Evolutionary conservation across 2,113 vertebrate species (phyloP).

Genomic region (Pteronura brasiliensis): DNA sequence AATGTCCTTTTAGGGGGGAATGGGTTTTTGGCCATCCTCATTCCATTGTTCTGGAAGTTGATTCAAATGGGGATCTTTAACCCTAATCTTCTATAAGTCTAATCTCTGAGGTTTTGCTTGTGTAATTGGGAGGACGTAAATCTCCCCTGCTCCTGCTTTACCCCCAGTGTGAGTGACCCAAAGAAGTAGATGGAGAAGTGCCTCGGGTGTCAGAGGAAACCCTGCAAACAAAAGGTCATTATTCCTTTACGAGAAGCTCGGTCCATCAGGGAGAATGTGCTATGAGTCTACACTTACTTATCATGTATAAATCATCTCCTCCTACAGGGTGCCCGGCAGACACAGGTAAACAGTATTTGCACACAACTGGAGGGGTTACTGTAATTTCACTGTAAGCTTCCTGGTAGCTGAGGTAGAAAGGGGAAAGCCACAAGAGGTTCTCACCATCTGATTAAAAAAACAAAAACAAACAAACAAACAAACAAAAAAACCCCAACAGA

Average conservation of each 20-base stretch:
- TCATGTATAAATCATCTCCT: not conserved
- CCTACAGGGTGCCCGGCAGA: not conserved
- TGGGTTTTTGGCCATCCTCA: not conserved
- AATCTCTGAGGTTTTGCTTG: not conserved
- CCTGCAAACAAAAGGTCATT: not conserved
- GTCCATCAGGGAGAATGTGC: not conserved
- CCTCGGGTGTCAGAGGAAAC: not conserved
- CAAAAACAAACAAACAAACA: not conserved
- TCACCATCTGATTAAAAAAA: conserved; percentile 11
- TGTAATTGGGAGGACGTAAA: not conserved
- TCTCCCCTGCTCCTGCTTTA: not conserved
- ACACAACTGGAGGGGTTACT: not conserved
- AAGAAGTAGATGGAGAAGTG: not conserved
- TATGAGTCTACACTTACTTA: not conserved
- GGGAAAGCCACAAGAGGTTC: not conserved
- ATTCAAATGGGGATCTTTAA: not conserved
- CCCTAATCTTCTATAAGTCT: not conserved
- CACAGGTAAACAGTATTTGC: not conserved
- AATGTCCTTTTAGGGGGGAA: not conserved
- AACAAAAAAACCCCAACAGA: not conserved
- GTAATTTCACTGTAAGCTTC: conserved; percentile 34
- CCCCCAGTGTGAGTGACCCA: not conserved
- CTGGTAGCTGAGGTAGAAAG: not conserved
- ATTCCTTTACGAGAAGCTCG: not conserved
- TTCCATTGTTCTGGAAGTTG: not conserved